A percentile compares a stretch with the other conserved stretches of the same genome.
Evolutionary conservation across 2,888 invertebrate species (phyloP).

Genomic region (Ennomos fuscantarius): DNA sequence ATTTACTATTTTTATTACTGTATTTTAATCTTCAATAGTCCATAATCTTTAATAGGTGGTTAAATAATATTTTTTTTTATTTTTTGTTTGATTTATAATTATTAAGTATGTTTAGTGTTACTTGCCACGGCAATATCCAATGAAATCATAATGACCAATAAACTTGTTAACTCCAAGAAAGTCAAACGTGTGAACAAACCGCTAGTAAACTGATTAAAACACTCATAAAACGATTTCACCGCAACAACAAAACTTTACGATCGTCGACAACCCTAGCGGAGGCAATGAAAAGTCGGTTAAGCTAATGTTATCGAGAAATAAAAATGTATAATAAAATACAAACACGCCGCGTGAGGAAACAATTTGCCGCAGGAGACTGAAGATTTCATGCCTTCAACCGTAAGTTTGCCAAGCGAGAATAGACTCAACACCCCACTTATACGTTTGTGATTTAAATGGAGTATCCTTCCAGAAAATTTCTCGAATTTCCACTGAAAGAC

Average conservation of each 20-base stretch:
- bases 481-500: slow-evolving; percentile 62
- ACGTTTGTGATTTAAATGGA: slow-evolving; percentile 57
- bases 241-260: slow-evolving; percentile 47
- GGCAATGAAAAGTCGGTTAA: slow-evolving; percentile 86
- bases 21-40: no score
- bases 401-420: slow-evolving; percentile 45
- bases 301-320: slow-evolving; percentile 85
- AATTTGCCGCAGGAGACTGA: slow-evolving; percentile 84
- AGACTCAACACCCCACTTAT: slow-evolving; percentile 48
- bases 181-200: slow-evolving; percentile 35
- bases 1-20: no score
- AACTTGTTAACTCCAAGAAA: slow-evolving; percentile 17
- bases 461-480: slow-evolving; percentile 71
- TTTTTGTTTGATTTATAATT: no score
- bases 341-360: slow-evolving; percentile 84
- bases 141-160: slow-evolving; percentile 7
- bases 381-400: slow-evolving; percentile 76
- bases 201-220: slow-evolving; percentile 45
- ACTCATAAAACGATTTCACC: slow-evolving; percentile 50
- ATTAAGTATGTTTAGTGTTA: no score
- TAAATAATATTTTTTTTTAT: no score
- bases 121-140: slow-evolving; percentile 1
- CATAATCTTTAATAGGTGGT: no score
- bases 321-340: slow-evolving; percentile 86
- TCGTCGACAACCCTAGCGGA: slow-evolving; percentile 72